Evolutionary conservation across 2,113 vertebrate species (phyloP), one percentile per base, ranked within the genome.

Genomic region (Falcunculus frontatus): DNA sequence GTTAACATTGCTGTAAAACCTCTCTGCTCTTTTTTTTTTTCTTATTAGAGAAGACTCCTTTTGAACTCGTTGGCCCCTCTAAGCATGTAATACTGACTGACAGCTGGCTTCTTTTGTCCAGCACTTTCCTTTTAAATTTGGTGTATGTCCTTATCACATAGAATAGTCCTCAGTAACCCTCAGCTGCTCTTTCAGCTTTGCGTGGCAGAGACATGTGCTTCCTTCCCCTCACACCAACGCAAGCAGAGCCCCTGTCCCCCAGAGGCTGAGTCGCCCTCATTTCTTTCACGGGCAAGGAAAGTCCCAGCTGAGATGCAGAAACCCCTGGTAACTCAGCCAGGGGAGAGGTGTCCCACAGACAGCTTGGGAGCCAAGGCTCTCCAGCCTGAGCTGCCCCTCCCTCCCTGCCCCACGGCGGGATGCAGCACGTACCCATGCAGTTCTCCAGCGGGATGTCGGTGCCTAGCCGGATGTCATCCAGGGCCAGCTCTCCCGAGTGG

Each of bases 401-500:
- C 49, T 6, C 37, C 32, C 39, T 16, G 16, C 11, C 59, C 53
- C 46, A 0, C 0, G 1, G 59, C 7, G 0, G 4, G 39, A 44
- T 7, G 16, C 35, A 60, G 68, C 90, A 99, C 99, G 32, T 98
- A 99, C 99, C 98, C 97, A 99, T 99, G 83, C 99, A 99, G 95
- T 98, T 98, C 93, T 99, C 99, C 98, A 99, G 97, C 0, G 99
- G 98, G 53, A 99, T 97, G 63, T 98, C 99, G 2, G 98, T 98
- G 97, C 98, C 99, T 49, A 99, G 98, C 95, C 98, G 98, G 91
- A 99, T 98, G 98, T 99, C 99, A 93, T 99, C 99, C 17, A 99
- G 98, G 94, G 99, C 98, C 46, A 99, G 99, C 96, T 99, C 98
- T 93, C 99, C 99, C 1, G 97, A 94, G 77, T 97, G 98, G 33